These are phyloP conservation scores for Leptinotarsa lineolata DNA, from an alignment of 1,140 invertebrate genomes.

Conservation along the genomic window DNA sequence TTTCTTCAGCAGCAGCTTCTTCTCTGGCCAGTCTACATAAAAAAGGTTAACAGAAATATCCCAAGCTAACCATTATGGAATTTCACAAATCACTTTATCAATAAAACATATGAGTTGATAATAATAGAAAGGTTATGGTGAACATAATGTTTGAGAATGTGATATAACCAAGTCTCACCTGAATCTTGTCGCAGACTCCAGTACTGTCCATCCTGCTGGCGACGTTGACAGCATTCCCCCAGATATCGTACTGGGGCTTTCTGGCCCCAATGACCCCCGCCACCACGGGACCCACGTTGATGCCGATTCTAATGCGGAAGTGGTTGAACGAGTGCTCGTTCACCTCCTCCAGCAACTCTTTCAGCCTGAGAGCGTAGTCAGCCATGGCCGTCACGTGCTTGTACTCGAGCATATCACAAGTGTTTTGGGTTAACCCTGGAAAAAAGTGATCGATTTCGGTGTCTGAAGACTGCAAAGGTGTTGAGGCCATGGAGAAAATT, in stretches of 20 bases:
- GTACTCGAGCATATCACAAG: slow-evolving; percentile 76
- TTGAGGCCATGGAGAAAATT: background rate
- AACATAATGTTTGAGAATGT: no score
- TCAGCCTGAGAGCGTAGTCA: slow-evolving; percentile 85
- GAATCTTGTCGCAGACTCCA: slow-evolving; percentile 79
- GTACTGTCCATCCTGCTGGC: slow-evolving; percentile 89
- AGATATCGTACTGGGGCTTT: slow-evolving; percentile 91
- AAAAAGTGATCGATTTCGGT: slow-evolving; percentile 16
- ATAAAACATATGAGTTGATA: no score
- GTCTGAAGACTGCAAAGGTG: background rate
- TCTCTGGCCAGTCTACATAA: no score
- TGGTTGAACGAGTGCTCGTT: slow-evolving; percentile 98
- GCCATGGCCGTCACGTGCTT: slow-evolving; percentile 87
- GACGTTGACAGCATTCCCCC: slow-evolving; percentile 94
- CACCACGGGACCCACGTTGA: slow-evolving; percentile 93
- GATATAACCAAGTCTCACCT: slow-evolving; percentile 60
- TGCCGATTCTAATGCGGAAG: slow-evolving; percentile 91
- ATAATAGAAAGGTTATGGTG: no score
- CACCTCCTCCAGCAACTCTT: slow-evolving; percentile 84
- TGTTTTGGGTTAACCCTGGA: slow-evolving; percentile 75
- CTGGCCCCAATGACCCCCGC: slow-evolving; percentile 94
- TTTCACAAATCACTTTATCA: no score
- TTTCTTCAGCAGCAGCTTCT: no score
- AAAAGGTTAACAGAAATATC: no score
- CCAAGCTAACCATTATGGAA: no score